A percentile compares a stretch with the other conserved stretches of the same genome.
These are phyloP conservation scores for Callipepla squamata DNA, from an alignment of 2,113 vertebrate species.

Conservation along the genomic window DNA sequence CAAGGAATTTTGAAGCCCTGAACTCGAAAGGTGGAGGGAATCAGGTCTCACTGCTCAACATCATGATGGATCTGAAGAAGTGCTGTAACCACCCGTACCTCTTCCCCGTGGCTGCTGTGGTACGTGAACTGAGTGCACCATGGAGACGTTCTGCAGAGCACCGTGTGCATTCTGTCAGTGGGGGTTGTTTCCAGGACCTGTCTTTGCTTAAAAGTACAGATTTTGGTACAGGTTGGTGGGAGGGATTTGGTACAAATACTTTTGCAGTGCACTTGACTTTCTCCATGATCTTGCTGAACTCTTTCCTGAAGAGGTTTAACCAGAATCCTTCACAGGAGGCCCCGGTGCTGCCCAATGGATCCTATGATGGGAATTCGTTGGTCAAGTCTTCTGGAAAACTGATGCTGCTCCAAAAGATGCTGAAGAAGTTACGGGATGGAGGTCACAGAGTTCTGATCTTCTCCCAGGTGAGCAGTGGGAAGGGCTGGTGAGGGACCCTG, in stretches of 20 bases:
- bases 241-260: neutral
- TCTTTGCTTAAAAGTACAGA: neutral
- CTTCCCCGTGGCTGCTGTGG: slow-evolving; percentile 94
- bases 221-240: rapidly evolving
- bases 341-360: slow-evolving; percentile 92
- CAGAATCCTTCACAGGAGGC: slow-evolving; percentile 84
- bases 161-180: rapidly evolving
- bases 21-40: slow-evolving; percentile 98
- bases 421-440: slow-evolving; percentile 92
- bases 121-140: neutral
- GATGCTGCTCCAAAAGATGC: slow-evolving; percentile 97
- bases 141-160: rapidly evolving
- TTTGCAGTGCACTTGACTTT: neutral
- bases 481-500: neutral
- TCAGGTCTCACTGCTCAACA: slow-evolving; percentile 97
- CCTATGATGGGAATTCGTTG: slow-evolving; percentile 94
- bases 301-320: neutral
- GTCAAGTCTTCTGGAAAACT: slow-evolving; percentile 97
- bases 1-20: slow-evolving; percentile 94
- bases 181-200: neutral
- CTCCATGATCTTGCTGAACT: rapidly evolving
- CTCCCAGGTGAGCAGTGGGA: slow-evolving; percentile 85
- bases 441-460: slow-evolving; percentile 97
- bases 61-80: slow-evolving; percentile 99
- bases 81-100: slow-evolving; percentile 98